Evolutionary conservation across 2,113 vertebrate species (phyloP).

Genomic region (Hydrochoerus hydrochaeris): DNA sequence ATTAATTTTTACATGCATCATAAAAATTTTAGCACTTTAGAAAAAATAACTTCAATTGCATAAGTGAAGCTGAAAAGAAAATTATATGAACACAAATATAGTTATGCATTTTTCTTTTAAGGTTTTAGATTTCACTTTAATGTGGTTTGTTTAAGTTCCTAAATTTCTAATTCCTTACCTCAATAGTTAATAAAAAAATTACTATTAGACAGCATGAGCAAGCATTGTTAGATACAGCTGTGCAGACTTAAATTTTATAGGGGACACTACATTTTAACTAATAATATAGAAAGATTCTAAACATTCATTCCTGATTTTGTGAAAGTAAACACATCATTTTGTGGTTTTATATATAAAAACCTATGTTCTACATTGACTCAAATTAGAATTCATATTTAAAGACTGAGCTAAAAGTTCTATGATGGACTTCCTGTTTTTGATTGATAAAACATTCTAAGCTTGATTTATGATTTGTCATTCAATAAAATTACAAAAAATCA

Average conservation of each 20-base stretch:
- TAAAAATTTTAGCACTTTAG: conserved; percentile 64
- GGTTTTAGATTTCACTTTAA: conserved; percentile 3
- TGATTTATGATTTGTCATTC: not conserved
- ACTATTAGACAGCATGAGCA: not conserved
- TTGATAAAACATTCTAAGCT: not conserved
- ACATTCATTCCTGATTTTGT: not conserved
- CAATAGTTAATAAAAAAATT: not conserved
- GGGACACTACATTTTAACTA: not conserved
- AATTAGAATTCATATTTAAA: not conserved
- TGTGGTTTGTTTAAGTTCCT: not conserved
- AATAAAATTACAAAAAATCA: not conserved
- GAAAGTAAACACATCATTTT: not conserved
- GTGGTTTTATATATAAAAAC: conserved; percentile 23
- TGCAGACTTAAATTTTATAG: not conserved
- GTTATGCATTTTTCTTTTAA: conserved; percentile 49
- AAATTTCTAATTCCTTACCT: not conserved
- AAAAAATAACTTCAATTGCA: conserved; percentile 52
- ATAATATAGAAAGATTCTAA: not conserved
- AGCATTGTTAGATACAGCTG: not conserved
- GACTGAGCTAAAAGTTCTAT: not conserved
- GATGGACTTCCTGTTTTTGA: not conserved
- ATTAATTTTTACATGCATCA: conserved; percentile 64
- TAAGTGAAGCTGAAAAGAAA: conserved; percentile 63
- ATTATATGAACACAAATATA: conserved; percentile 46
- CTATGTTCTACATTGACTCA: not conserved